These are phyloP conservation scores for Turritopsis dohrnii DNA, from an alignment of 30 jellyfish, hydroid and myxozoan species.

Conservation along the genomic window DNA sequence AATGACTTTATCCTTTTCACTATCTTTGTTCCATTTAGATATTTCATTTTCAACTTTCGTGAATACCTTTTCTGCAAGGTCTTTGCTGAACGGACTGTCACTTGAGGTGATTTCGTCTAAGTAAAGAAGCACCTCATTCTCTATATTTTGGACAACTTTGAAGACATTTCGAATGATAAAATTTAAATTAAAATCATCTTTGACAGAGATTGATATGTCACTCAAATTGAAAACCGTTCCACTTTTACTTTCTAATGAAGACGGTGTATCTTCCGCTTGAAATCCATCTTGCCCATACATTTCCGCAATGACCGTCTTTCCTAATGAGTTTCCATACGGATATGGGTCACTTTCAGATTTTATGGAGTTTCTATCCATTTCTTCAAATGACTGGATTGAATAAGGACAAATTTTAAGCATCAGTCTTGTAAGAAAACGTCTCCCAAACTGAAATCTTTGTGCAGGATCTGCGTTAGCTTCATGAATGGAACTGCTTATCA, in stretches of 20 bases:
- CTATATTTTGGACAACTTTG: neutral
- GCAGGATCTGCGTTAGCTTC: neutral
- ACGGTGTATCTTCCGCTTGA: neutral
- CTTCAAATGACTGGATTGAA: neutral
- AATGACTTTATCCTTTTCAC: neutral
- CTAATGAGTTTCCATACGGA: neutral
- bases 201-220: neutral
- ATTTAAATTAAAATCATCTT: neutral
- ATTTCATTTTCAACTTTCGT: neutral
- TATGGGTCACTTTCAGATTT: neutral
- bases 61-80: neutral
- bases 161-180: neutral
- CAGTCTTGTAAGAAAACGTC: no score
- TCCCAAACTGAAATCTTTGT: neutral
- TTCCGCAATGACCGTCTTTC: neutral
- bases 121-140: neutral
- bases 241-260: neutral
- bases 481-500: neutral
- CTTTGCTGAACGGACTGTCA: neutral
- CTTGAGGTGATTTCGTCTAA: neutral
- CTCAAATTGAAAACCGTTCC: neutral
- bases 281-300: neutral
- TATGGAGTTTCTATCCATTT: neutral
- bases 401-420: neutral
- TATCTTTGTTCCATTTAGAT: neutral